Evolutionary conservation across 2,888 invertebrate genomes (phyloP), one percentile per base, ranked within the genome.

Genomic region (Tetanocera ferruginea): DNA sequence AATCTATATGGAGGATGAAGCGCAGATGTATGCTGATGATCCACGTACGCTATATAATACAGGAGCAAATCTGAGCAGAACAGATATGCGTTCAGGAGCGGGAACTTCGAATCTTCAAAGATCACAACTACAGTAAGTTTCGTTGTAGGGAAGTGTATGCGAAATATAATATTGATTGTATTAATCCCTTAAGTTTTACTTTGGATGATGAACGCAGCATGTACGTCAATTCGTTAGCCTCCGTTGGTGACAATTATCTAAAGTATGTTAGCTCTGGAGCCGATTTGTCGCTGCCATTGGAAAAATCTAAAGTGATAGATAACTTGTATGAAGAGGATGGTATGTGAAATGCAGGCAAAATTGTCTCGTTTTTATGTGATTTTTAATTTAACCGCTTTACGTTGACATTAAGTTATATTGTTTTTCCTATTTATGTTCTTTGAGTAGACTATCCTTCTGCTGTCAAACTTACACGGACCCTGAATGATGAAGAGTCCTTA

Each of bases 271-370:
- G 84, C 60, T 87, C 88, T 0, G 89, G 89, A 64, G 85, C 88
- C 14, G 90, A 90, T 80, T 80, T 89, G 11, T 87, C 89, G 3
- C 79, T 90, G 76, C 89, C 89, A 0, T 67, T 89, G 49, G 87
- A 89, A 4, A 88, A 88, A 69, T 86, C 87, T 52, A 88, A 85
- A 78, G 85, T 83, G 31, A 77, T 88, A 67, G 87, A 87, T 3
- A 88, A 89, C 78, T 85, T 83, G 31, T 85, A 86, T 77, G 89
- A 90, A 55, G 89, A 90, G 51, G 90, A 89, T 76, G 89, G 89
- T 89, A 77, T 83, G 82, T 25, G 19, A 55, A 25, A 9, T 51
- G 19, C 31, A 19, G 23, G 14, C 34, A 64, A 52, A 19, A 43
- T 57, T 67, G 34, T 28, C 19, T 67, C 8, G 9, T 37, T 23